Evolutionary conservation across 2,113 vertebrate species (phyloP), one percentile per base, ranked within the genome.

Genomic region (Engystomops pustulosus): DNA sequence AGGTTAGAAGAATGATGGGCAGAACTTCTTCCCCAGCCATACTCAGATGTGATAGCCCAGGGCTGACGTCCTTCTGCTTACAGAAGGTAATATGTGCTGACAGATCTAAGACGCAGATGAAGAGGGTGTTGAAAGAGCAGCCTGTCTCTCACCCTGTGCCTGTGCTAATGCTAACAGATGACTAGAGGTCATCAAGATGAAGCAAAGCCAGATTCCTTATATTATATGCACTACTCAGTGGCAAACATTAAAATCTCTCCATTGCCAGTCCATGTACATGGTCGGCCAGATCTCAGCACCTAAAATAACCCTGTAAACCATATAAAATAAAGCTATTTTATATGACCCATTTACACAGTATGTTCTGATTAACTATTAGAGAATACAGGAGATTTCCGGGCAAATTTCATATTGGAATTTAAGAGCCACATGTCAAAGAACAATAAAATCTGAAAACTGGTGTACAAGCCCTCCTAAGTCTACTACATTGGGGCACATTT

Each of bases 141-240:
- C 81, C 81, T 67, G 55, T 68, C 71, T 84, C 38, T 76, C 81
- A 84, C 55, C 71, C 58, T 65, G 58, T 68, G 55, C 58, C 72
- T 67, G 55, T 32, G 18, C 27, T 84, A 83, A 76, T 51, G 81
- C 18, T 75, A 83, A 75, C 81, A 76, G 81, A 84, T 76, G 71
- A 84, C 71, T 84, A 49, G 41, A 76, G 81, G 71, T 76, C 55
- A 84, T 67, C 71, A 76, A 76, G 81, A 84, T 83, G 53, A 72
- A 72, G 34, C 49, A 25, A 23, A 51, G 30, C 2, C 58, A 84
- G 71, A 84, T 84, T 84, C 81, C 58, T 51, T 7, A 51, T 76
- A 84, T 38, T 32, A 72, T 51, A 74, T 45, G 55, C 38, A 62
- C 38, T 15, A 62, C 62, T 55, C 17, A 65, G 36, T 71, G 62